Base-by-base conservation (phyloP, 2,113 vertebrate species). In the Pteronura brasiliensis region DNA sequence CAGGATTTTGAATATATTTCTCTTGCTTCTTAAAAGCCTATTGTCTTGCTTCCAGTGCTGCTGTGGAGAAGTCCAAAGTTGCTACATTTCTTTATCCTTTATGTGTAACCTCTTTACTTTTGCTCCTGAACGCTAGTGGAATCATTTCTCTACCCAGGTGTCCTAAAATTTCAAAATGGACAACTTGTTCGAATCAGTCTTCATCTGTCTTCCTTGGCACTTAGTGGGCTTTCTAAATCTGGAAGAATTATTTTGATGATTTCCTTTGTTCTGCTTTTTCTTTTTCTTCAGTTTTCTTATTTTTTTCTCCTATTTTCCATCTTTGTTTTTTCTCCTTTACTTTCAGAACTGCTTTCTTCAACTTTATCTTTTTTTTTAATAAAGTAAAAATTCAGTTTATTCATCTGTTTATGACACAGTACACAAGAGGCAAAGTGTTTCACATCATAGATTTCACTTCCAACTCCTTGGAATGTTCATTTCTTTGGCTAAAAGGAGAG, bases 181-280 rank as follows among this genome's bases (percentile, higher is more conserved):
- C 77, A 69, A 79, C 42, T 79, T 72, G 42, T 36, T 79, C 44
- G 18, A 95, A 31, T 92, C 47, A 69, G 15, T 67, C 25, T 87
- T 85, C 29, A 55, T 85, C 11, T n/a, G 13, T 72, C 63, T 92
- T 71, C 42, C 47, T 71, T 4, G 10, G 72, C 17, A 85, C 52
- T 80, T 74, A 14, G 36, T 49, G 34, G 9, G 9, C 52, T 82
- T 31, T 92, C 92, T 92, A 47, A 80, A 95, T 85, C 7, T 80
- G 63, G 49, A 88, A 84, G 84, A 88, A 80, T 89, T 72, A 85
- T 95, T 93, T 93, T 89, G 25, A 63, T 77, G 29, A 71, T 89
- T 90, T 90, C n/a, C 49, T 79, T 61, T 79, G 49, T 79, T 90
- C 27, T 61, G 71, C 27, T 52, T 96, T 93, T 84, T 59, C 69